These are phyloP conservation scores for Eupeodes latifasciatus DNA, from an alignment of 2,888 invertebrate genomes.

Conservation along the genomic window DNA sequence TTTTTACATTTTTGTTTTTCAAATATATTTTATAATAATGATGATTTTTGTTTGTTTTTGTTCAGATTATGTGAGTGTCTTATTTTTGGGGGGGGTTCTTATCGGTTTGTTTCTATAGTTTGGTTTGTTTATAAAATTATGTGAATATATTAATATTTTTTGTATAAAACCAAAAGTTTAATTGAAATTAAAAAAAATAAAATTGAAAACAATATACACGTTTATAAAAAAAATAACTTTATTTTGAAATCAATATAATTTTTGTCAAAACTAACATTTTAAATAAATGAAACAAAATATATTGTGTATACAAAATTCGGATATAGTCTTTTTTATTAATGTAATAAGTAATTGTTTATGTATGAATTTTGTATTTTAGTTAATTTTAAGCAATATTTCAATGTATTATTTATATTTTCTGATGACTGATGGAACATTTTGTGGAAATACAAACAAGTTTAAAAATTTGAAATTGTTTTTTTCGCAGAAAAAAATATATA, in stretches of 20 bases:
- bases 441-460: neutral
- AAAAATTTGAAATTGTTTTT: neutral
- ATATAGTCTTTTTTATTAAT: neutral
- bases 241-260: too few relatives aligned
- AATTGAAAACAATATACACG: neutral
- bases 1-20: slow-evolving; percentile 45
- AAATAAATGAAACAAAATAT: too few relatives aligned
- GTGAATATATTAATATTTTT: slow-evolving; percentile 31
- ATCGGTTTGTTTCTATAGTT: slow-evolving; percentile 37
- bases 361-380: neutral
- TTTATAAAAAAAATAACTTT: too few relatives aligned
- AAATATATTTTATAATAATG: slow-evolving; percentile 55
- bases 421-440: neutral
- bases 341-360: neutral
- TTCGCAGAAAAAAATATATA: too few relatives aligned
- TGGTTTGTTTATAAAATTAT: slow-evolving; percentile 29
- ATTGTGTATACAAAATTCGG: too few relatives aligned
- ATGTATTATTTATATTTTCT: slow-evolving; percentile 18
- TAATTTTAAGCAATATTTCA: neutral
- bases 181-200: neutral
- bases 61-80: slow-evolving; percentile 69
- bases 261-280: too few relatives aligned
- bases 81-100: slow-evolving; percentile 54
- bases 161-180: neutral
- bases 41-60: slow-evolving; percentile 27